Base-by-base conservation (phyloP, 2,888 invertebrate genomes). In the Drosophila prolongata region DNA sequence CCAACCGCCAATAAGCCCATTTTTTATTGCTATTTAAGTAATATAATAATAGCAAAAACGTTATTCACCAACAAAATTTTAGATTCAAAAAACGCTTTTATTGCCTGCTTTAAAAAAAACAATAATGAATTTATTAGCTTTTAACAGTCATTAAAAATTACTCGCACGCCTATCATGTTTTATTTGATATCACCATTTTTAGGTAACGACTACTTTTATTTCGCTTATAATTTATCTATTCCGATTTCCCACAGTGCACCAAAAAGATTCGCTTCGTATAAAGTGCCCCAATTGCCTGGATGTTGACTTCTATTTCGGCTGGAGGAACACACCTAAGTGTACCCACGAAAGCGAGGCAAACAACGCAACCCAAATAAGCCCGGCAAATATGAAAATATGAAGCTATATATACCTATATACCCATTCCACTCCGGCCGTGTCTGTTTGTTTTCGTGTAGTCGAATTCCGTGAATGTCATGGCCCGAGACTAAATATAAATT, bases 301-400 rank as follows among this genome's bases (percentile, higher is more conserved):
- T 62, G 74, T 77, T 65, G 68, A 57, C 44, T 42, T 67, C 67
- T 43, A 46, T 56, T 70, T 52, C 43, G 53, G 43, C 30, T 34
- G 30, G 40, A 42, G 54, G 38, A 75, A 75, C 79, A 75, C 84
- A 76, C 81, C 81, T 75, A 61, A 57, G 62, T 77, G 72, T 79
- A 61, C 52, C 59, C 53, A 67, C 59, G 52, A 60, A 71, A 67
- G 54, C 46, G 19, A 72, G 46, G 46, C 80, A 83, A 83, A 78
- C 75, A 80, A 73, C 59, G 43, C 60, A 67, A 49, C 47, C 68
- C 60, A 66, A 78, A 75, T 66, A 69, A 70, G 67, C 67, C 27
- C 43, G 56, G 54, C 59, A 62, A 77, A 67, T 61, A 72, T 46
- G 56, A 57, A 67, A 71, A 58, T 65, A 61, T 78, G 73, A 42